Conservation (phyloP, 2,797 vertebrate genomes). For the Nannoperca obscura region DNA sequence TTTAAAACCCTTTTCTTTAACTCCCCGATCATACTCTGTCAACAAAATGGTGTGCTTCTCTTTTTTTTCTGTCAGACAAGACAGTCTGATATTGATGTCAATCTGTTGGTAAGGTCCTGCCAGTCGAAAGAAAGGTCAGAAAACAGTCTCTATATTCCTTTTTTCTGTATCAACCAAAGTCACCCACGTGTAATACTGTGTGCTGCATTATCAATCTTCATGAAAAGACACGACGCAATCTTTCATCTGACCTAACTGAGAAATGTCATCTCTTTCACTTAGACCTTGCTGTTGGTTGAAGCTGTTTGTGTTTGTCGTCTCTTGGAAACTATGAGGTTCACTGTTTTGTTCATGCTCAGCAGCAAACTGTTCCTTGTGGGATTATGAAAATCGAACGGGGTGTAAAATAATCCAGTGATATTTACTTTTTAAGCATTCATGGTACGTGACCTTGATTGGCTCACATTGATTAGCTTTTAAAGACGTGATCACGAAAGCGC, state of each 20-base stretch:
- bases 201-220: slow-evolving; percentile 72
- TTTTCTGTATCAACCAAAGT: slow-evolving; percentile 74
- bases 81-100: slow-evolving; percentile 71
- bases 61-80: slow-evolving; percentile 51
- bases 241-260: slow-evolving; percentile 70
- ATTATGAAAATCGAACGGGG: slow-evolving; percentile 39
- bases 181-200: slow-evolving; percentile 70
- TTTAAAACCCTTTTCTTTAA: slow-evolving; percentile 41
- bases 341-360: slow-evolving; percentile 18
- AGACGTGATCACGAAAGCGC: slow-evolving; percentile 2
- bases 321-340: slow-evolving; percentile 29
- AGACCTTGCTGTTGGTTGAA: slow-evolving; percentile 36
- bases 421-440: slow-evolving; percentile 41
- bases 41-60: slow-evolving; percentile 32
- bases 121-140: slow-evolving; percentile 76
- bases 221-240: slow-evolving; percentile 71
- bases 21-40: slow-evolving; percentile 48
- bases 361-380: slow-evolving; percentile 8
- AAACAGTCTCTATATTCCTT: slow-evolving; percentile 74
- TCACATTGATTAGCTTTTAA: slow-evolving; percentile 42
- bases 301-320: slow-evolving; percentile 46
- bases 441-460: slow-evolving; percentile 33
- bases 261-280: slow-evolving; percentile 69
- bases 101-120: slow-evolving; percentile 55
- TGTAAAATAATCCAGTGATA: slow-evolving; percentile 27